Evolutionary conservation across 2,888 invertebrate genomes (phyloP).

Genomic region (Gymnocheta viridis): DNA sequence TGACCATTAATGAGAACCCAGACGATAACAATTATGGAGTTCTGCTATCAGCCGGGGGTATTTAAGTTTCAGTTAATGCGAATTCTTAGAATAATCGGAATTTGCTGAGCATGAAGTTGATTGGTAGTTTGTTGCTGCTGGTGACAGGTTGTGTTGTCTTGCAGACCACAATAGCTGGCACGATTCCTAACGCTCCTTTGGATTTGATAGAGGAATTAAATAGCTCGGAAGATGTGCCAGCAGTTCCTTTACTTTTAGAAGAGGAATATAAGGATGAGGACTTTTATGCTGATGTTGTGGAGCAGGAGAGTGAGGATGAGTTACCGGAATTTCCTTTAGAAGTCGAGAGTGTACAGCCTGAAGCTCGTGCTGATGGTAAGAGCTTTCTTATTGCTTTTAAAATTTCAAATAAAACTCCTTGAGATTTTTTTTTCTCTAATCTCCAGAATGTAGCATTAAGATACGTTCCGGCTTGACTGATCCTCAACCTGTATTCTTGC

Average conservation of each 20-base stretch:
- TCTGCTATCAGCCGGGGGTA: constrained; percentile 71
- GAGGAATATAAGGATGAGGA: constrained; percentile 69
- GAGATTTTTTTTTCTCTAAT: neutral
- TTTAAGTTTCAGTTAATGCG: constrained; percentile 62
- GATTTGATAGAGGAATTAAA: constrained; percentile 66
- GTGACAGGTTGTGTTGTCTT: constrained; percentile 33
- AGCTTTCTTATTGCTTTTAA: neutral
- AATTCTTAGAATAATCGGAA: constrained; percentile 18
- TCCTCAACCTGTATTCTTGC: constrained; percentile 85
- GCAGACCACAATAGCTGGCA: constrained; percentile 63
- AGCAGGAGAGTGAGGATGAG: neutral
- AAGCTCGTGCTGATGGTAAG: constrained; percentile 74
- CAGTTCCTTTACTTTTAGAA: constrained; percentile 69
- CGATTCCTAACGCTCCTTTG: constrained; percentile 60
- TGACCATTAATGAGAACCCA: neutral
- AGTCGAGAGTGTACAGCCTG: constrained; percentile 44
- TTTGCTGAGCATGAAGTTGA: constrained; percentile 72
- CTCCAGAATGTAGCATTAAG: constrained; percentile 74
- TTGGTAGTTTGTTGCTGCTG: constrained; percentile 69
- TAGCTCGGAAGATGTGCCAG: constrained; percentile 61
- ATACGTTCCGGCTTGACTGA: constrained; percentile 77
- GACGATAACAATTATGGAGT: constrained; percentile 5
- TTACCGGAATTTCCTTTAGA: constrained; percentile 15
- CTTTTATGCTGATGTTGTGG: neutral
- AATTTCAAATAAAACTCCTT: neutral